Base-by-base conservation (phyloP, 2,888 invertebrate genomes). In the Polia nebulosa region DNA sequence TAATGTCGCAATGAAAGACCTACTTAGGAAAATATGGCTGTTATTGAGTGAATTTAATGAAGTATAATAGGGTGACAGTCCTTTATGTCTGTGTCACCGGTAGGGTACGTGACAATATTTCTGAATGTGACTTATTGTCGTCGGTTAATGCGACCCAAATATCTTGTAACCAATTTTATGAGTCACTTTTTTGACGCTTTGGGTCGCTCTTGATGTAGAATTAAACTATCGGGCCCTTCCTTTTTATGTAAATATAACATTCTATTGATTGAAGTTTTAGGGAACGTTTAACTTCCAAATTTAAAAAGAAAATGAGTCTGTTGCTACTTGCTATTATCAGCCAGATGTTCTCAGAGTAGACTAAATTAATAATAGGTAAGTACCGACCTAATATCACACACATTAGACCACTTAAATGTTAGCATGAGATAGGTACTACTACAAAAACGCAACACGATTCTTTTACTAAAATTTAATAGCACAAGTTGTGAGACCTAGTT, bases 1-100 rank as follows among this genome's bases (percentile, higher is more conserved):
- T 87, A 84, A 86, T 80, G 74, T 74, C 64, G 78, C 78, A 84
- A 87, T 91, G 88, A 93, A 94, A 92, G 88, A 86, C 86, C 88
- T 94, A 94, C 92, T 94, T 94, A 93, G 89, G 90, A 83, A 92
- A 92, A 91, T 91, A 91, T 91, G 90, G 88, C 83, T 87, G 88
- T 91, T 92, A 92, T 93, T 90, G 90, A 93, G 91, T 93, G 91
- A 93, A 90, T 93, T 91, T 93, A 93, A 92, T 93, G 90, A 91
- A 90, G 90, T 92, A 91, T 92, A 93, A 92, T 93, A 88, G 91
- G 88, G 90, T 87, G 89, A 88, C 87, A 86, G 82, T 87, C 86
- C 83, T 89, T 93, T 94, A 87, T 91, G 82, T 82, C 70, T 84
- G 73, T 88, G 87, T 88, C 87, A 88, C 85, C 79, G 76, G 76